Base-by-base conservation (phyloP, 2,888 invertebrate species). In the Trypoxylon attenuatum region DNA sequence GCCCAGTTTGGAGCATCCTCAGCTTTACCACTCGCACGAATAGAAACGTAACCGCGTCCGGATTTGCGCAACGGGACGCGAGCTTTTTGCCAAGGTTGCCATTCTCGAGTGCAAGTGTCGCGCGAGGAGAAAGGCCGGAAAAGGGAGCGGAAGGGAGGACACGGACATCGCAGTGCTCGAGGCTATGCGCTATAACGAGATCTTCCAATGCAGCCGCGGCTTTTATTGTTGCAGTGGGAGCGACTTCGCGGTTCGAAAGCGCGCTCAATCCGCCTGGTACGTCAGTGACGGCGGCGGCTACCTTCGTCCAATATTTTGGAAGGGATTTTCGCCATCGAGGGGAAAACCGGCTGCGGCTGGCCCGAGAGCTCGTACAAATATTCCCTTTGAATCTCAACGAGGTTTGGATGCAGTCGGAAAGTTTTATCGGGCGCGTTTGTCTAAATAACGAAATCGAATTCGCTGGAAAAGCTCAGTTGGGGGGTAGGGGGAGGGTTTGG, bases 51-150 rank as follows among this genome's bases (percentile, higher is more conserved):
- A n/a, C n/a, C n/a, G n/a, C n/a, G n/a, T n/a, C n/a, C n/a, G n/a
- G n/a, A n/a, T n/a, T n/a, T n/a, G n/a, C n/a, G n/a, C n/a, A n/a
- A n/a, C n/a, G n/a, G n/a, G n/a, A n/a, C n/a, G n/a, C n/a, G n/a
- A n/a, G n/a, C n/a, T n/a, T n/a, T n/a, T n/a, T n/a, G n/a, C n/a
- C n/a, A n/a, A n/a, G n/a, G n/a, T n/a, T n/a, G n/a, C n/a, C n/a
- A n/a, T n/a, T n/a, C n/a, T n/a, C n/a, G n/a, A n/a, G n/a, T n/a
- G n/a, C n/a, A n/a, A n/a, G n/a, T n/a, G n/a, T n/a, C n/a, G n/a
- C n/a, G n/a, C n/a, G n/a, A n/a, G n/a, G n/a, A 15, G 8, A 38
- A 38, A 49, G 54, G 58, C 50, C 53, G 50, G n/a, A 21, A 38
- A 52, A 63, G 47, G 27, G 22, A 10, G 41, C 6, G 16, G 25